Evolutionary conservation across 2,888 invertebrate genomes (phyloP), one percentile per base, ranked within the genome.

Genomic region (Camptogramma bilineatum): DNA sequence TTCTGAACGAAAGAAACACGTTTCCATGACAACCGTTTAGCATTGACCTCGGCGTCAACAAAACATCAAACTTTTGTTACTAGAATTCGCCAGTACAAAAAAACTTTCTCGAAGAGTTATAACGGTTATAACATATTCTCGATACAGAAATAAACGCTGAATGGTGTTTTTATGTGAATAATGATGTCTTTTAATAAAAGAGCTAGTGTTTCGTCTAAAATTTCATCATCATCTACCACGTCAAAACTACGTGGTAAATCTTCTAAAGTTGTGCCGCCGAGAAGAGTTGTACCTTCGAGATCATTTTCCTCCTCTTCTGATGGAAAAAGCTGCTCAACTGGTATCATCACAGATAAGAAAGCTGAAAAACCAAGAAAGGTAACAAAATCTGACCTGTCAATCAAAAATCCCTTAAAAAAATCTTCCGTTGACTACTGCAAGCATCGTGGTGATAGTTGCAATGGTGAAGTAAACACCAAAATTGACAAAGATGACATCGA

Each of bases 321-420:
- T 1, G 77, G 73, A 9, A 88, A 85, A 70, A 84, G 83, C 52
- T 79, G 70, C 63, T 86, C 90, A 0, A 76, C 82, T 0, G 83
- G 85, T 13, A 69, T 76, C 1, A 69, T 88, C 10, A 70, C 42
- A 10, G 57, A 72, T 57, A 17, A 44, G 52, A 48, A 62, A 9
- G 0, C 17, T 1, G 46, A 52, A 4, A 81, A 76, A 56, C 74
- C 81, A 0, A 85, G 81, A 66, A 89, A 86, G 71, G 82, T 75
- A 0, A 86, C 91, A 0, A 85, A 84, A 77, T 91, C 92, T 0
- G 88, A 87, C 16, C 66, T 73, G 1, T 74, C 66, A 39, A 77
- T 86, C 5, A 70, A 67, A 24, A 76, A 73, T 64, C 77, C 74
- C 13, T 16, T 28, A 5, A 62, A 19, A 8, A 60, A 52, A 34